These are phyloP conservation scores for Stigmatopora nigra DNA, from an alignment of 2,113 vertebrate genomes.

Conservation along the genomic window DNA sequence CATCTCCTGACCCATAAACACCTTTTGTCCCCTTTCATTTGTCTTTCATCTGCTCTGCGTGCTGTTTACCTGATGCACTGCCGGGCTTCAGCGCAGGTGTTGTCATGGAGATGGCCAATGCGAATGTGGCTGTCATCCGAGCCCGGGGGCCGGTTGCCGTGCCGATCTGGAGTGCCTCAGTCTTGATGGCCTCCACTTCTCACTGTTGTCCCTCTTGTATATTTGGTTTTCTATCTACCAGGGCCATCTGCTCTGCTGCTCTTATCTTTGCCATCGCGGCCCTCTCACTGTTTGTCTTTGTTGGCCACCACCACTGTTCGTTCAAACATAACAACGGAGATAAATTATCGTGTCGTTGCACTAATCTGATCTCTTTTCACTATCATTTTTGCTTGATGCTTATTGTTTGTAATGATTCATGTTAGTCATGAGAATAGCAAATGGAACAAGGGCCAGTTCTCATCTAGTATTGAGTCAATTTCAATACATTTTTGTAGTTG, in stretches of 20 bases:
- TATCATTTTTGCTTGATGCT: background rate
- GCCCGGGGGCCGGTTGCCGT: slow-evolving; percentile 60
- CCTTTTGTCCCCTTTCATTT: slow-evolving; percentile 51
- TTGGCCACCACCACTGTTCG: background rate
- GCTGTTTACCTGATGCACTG: slow-evolving; percentile 70
- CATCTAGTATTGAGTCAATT: background rate
- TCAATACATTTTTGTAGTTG: no score
- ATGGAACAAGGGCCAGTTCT: background rate
- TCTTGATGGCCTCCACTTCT: slow-evolving; percentile 58
- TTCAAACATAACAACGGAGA: slow-evolving; percentile 6
- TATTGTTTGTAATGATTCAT: background rate
- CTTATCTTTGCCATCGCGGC: slow-evolving; percentile 36
- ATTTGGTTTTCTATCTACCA: slow-evolving; percentile 57
- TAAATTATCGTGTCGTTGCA: background rate
- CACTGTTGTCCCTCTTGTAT: slow-evolving; percentile 51
- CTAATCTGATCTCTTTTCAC: slow-evolving; percentile 2
- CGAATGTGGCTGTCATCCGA: slow-evolving; percentile 34
- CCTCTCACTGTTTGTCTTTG: slow-evolving; percentile 44
- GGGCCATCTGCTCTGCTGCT: slow-evolving; percentile 52
- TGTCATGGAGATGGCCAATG: slow-evolving; percentile 63
- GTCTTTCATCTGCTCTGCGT: slow-evolving; percentile 16
- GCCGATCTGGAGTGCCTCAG: slow-evolving; percentile 68
- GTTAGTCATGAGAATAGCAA: background rate
- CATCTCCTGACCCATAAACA: slow-evolving; percentile 52
- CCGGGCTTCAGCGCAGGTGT: slow-evolving; percentile 55